Evolutionary conservation across 1,140 invertebrate genomes (phyloP), one percentile per base, ranked within the genome.

Genomic region (Grapholita molesta): DNA sequence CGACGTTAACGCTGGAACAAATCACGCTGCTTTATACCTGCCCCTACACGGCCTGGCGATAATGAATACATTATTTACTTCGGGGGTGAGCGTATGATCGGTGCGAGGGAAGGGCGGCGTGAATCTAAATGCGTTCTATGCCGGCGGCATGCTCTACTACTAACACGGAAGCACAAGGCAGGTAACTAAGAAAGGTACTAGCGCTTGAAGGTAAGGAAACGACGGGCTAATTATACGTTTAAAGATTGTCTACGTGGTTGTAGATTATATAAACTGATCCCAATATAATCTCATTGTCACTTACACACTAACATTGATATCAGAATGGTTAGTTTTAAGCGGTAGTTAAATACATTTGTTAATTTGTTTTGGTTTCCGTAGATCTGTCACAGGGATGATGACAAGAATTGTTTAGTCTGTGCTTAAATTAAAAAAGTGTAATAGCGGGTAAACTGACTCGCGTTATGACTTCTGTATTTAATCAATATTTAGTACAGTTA

Each of bases 1-100:
- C 86, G 95, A 94, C 82, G 93, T 82, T 77, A 95, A 76, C 78
- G 95, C 96, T 96, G 95, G 67, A 92, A 92, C 78, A 88, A n/a
- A 89, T 78, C 33, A 75, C 69, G 77, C 76, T 61, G 64, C 64
- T 53, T 28, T 24, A 35, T 28, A 25, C 12, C 52, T 53, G 9
- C 21, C 53, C 23, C 53, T 25, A 15, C 23, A 28, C 53, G 67
- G 35, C 33, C 61, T 66, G 52, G 1, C n/a, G 35, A 65, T 84
- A 89, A 90, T 90, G 87, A 90, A 90, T 90, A 89, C 88, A 89
- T 90, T 86, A 74, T 87, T 85, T 84, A 85, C 72, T 23, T 28
- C 55, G 33, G 21, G 21, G 21, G 42, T 32, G 32, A 25, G 38
- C 23, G 68, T 33, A 30, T 42, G 64, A 35, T 64, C 8, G 18